Conservation (phyloP, 2,797 vertebrate species). For the Tapirus indicus region DNA sequence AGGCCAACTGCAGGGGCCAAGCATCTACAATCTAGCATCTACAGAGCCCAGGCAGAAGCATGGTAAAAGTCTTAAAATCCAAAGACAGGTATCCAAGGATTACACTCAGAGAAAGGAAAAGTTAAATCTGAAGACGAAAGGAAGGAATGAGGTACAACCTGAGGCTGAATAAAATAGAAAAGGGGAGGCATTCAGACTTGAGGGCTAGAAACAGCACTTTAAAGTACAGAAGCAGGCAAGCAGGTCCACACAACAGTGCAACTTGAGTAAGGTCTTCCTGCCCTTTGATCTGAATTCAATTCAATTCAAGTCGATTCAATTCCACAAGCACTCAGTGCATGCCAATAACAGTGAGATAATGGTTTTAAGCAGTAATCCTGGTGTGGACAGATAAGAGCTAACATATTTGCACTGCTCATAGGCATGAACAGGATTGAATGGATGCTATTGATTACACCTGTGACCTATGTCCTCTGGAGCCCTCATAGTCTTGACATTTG, state of each 20-base stretch:
- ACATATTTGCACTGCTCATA: not conserved
- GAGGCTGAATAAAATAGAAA: not conserved
- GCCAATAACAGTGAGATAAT: not conserved
- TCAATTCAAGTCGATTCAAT: slow-evolving; percentile 39
- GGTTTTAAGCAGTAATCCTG: not conserved
- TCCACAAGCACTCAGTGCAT: not conserved
- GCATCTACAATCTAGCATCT: not conserved
- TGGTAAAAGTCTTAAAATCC: not conserved
- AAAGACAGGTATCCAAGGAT: not conserved
- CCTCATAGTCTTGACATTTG: not conserved
- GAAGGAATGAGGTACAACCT: not conserved
- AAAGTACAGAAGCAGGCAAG: not conserved
- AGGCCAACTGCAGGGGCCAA: not conserved
- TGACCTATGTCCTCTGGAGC: not conserved
- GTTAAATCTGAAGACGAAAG: not conserved
- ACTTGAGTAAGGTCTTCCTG: not conserved
- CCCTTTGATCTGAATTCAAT: slow-evolving; percentile 33
- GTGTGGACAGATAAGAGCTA: slow-evolving; percentile 8
- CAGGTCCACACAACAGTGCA: not conserved
- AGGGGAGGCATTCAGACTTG: not conserved
- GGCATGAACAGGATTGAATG: not conserved
- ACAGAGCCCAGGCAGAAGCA: not conserved
- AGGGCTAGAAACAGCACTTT: slow-evolving; percentile 24
- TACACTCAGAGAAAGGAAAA: not conserved
- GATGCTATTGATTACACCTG: not conserved